A percentile compares a stretch with the other conserved stretches of the same genome.
Conservation (phyloP, 2,797 vertebrate species). For the Tenualosa thibaudeaui region DNA sequence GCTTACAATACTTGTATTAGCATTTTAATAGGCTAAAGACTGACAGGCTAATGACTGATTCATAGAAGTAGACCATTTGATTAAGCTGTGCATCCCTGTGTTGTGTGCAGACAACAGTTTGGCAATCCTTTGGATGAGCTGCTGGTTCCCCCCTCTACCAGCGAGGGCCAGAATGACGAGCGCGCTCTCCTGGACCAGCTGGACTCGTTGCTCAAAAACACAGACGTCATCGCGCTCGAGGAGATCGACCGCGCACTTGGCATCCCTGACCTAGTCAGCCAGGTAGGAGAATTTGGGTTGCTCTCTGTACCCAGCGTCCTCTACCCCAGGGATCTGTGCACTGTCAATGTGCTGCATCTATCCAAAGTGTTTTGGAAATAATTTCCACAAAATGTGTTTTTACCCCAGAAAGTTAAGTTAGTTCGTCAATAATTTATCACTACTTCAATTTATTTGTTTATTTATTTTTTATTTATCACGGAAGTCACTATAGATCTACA, state of each 20-base stretch:
- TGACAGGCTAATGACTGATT: neutral
- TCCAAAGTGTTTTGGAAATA: neutral
- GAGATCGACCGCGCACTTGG: slow-evolving; percentile 96
- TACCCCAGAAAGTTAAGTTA: too few species aligned
- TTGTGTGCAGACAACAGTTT: slow-evolving; percentile 79
- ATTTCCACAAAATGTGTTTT: neutral
- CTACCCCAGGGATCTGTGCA: neutral
- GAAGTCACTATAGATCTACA: neutral
- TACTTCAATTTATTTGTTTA: too few species aligned
- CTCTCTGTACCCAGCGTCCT: neutral
- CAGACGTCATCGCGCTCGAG: slow-evolving; percentile 89
- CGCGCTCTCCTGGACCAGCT: slow-evolving; percentile 91
- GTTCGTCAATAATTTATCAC: too few species aligned
- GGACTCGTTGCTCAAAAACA: slow-evolving; percentile 90
- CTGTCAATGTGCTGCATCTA: neutral
- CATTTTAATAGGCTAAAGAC: too few species aligned
- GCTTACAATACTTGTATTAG: too few species aligned
- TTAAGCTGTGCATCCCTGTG: neutral
- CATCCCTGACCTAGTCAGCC: slow-evolving; percentile 96
- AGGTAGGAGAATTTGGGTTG: slow-evolving; percentile 58
- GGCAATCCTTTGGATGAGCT: slow-evolving; percentile 87
- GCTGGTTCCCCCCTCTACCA: slow-evolving; percentile 80
- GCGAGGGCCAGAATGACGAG: slow-evolving; percentile 91
- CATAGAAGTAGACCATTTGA: neutral
- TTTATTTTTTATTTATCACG: too few species aligned